These are phyloP conservation scores for Melieria picta DNA, from an alignment of 2,888 invertebrate species.

Conservation along the genomic window DNA sequence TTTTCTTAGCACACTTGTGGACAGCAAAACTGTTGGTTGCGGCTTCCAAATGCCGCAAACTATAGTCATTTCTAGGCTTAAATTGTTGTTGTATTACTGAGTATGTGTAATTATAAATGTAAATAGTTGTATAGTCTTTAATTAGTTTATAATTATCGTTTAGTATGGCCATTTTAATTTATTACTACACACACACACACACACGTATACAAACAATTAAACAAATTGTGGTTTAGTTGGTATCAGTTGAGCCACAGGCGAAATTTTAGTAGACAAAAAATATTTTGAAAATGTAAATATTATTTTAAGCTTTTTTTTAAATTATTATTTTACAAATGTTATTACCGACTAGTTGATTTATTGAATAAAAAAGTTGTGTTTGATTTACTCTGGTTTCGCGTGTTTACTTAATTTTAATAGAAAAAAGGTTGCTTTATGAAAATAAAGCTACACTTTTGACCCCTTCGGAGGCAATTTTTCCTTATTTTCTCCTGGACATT, in stretches of 20 bases:
- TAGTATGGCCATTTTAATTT: slow-evolving; percentile 19
- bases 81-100: neutral
- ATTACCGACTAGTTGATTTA: too few species aligned
- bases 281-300: neutral
- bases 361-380: too few species aligned
- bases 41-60: neutral
- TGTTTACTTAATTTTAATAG: too few species aligned
- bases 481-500: too few species aligned
- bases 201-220: neutral
- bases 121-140: too few species aligned
- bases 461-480: too few species aligned
- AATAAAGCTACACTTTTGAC: too few species aligned
- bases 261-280: too few species aligned
- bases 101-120: too few species aligned
- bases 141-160: slow-evolving; percentile 1
- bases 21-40: neutral
- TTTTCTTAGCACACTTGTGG: neutral
- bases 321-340: neutral
- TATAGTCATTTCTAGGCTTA: neutral
- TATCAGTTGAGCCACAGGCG: too few species aligned
- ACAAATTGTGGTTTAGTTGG: neutral
- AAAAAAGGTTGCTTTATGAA: too few species aligned
- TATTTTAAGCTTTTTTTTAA: neutral
- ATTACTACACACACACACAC: slow-evolving; percentile 13
- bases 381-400: too few species aligned